Evolutionary conservation across 2,888 invertebrate species (phyloP).

Genomic region (Dynastes tityus): DNA sequence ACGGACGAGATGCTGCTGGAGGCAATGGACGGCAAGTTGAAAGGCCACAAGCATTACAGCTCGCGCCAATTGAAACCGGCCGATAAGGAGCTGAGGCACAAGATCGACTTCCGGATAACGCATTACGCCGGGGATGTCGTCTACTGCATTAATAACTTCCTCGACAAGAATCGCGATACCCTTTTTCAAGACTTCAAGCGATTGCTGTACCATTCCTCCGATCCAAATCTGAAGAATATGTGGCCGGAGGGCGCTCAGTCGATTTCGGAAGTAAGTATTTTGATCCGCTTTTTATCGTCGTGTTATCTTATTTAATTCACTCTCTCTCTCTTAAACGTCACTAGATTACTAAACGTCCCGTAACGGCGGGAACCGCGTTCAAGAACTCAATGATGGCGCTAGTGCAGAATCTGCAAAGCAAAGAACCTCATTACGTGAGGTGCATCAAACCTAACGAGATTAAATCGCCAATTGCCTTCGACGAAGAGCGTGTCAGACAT

Average conservation of each 20-base stretch:
- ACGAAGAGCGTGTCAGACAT: conserved; percentile 84
- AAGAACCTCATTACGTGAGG: conserved; percentile 97
- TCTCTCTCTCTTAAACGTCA: background rate
- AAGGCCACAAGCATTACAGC: conserved; percentile 90
- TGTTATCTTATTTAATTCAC: too few relatives aligned
- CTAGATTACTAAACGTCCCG: conserved; percentile 94
- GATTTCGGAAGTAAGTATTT: conserved; percentile 80
- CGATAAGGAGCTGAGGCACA: conserved; percentile 86
- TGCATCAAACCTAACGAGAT: conserved; percentile 98
- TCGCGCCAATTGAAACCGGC: conserved; percentile 88
- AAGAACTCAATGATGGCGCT: conserved; percentile 95
- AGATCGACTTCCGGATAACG: conserved; percentile 85
- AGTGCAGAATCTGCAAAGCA: conserved; percentile 89
- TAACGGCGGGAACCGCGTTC: conserved; percentile 95
- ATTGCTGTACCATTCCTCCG: conserved; percentile 87
- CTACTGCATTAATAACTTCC: conserved; percentile 91
- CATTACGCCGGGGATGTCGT: conserved; percentile 99
- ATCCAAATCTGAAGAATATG: conserved; percentile 86
- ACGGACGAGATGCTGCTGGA: conserved; percentile 89
- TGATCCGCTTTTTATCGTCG: too few relatives aligned
- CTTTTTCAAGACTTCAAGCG: conserved; percentile 98
- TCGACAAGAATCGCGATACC: conserved; percentile 98
- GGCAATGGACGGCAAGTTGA: conserved; percentile 93
- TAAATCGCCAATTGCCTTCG: conserved; percentile 90
- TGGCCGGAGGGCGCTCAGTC: conserved; percentile 97